Conservation (phyloP, 2,113 vertebrate species). For the Theristicus caerulescens region DNA sequence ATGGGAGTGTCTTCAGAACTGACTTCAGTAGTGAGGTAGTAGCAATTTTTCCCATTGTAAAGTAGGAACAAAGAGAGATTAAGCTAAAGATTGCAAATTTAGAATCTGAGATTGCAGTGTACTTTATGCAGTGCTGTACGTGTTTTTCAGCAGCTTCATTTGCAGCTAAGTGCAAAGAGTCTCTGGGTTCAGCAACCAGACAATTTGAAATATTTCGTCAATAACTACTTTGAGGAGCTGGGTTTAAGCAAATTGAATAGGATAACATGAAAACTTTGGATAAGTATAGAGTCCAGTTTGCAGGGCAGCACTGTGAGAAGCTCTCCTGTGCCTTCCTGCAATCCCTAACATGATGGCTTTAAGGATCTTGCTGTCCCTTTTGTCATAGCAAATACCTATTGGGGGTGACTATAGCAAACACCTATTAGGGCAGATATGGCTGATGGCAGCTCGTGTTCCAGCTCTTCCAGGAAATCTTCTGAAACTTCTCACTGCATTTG, state of each 20-base stretch:
- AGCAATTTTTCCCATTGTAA: background rate
- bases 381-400: background rate
- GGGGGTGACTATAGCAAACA: background rate
- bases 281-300: background rate
- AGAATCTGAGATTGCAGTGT: background rate
- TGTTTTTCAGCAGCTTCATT: background rate
- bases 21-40: background rate
- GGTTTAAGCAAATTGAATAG: background rate
- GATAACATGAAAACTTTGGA: background rate
- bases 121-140: background rate
- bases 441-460: background rate
- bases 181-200: background rate
- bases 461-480: background rate
- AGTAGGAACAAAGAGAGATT: background rate
- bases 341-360: background rate
- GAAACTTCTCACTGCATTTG: background rate
- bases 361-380: background rate
- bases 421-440: background rate
- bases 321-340: background rate
- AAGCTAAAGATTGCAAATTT: background rate
- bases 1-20: background rate
- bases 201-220: background rate
- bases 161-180: background rate
- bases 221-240: background rate
- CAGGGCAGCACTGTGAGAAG: background rate